Evolutionary conservation across 1,140 invertebrate species (phyloP).

Genomic region (Drosophila nasuta): DNA sequence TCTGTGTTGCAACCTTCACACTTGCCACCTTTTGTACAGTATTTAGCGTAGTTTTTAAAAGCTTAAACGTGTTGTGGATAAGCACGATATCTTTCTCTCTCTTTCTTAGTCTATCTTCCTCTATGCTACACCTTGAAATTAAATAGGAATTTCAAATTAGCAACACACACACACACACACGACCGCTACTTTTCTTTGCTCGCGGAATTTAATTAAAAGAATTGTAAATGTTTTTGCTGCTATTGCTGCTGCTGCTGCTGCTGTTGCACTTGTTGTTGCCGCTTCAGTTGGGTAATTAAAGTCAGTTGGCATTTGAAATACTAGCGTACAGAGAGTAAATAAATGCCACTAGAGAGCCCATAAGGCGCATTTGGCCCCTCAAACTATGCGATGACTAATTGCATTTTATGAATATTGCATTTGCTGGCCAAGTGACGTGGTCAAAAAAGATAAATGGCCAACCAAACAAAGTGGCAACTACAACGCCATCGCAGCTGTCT

Average conservation of each 20-base stretch:
- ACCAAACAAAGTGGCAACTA: conserved; percentile 32
- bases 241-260: conserved; percentile 12
- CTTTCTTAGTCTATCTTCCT: not conserved
- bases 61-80: conserved; percentile 73
- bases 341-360: not conserved
- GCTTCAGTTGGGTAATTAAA: conserved; percentile 42
- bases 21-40: conserved; percentile 8
- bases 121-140: conserved; percentile 59
- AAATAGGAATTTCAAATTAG: conserved; percentile 79
- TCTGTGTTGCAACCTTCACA: not conserved
- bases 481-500: conserved; percentile 6
- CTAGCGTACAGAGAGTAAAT: conserved; percentile 45
- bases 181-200: conserved; percentile 55
- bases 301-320: conserved; percentile 33
- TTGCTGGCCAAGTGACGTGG: conserved; percentile 46
- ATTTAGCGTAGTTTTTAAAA: conserved; percentile 69
- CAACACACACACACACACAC: conserved; percentile 37
- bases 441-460: conserved; percentile 61
- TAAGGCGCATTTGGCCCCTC: conserved; percentile 6
- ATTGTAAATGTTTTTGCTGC: conserved; percentile 66
- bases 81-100: conserved; percentile 15
- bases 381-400: conserved; percentile 67
- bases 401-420: conserved; percentile 77
- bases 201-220: conserved; percentile 82
- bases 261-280: conserved; percentile 12